Base-by-base conservation (phyloP, 2,888 invertebrate species). In the Diplazon laetatorius region DNA sequence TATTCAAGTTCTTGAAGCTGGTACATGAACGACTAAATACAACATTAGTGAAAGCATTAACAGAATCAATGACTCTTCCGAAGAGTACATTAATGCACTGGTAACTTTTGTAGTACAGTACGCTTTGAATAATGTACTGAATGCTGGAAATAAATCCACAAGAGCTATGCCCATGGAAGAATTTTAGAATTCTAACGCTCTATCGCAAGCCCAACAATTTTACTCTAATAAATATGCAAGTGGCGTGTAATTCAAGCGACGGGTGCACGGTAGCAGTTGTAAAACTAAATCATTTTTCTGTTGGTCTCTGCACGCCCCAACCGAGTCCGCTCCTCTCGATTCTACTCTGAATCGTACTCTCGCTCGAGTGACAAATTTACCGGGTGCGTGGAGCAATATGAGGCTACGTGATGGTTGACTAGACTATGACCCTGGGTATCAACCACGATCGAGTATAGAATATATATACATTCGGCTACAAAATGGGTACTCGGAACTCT, bases 211-310 rank as follows among this genome's bases (percentile, higher is more conserved):
- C 37, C 57, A 71, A 72, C 68, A 63, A 72, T 76, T 71, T 68
- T 71, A 62, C 55, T 50, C 70, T 55, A 62, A 62, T 42, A 37
- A 46, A 35, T 30, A 50, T 42, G 44, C 71, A 55, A 77, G 79
- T 72, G 39, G 60, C 69, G 59, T 81, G 75, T 81, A 79, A 81
- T 80, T 80, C 72, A 57, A 75, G 69, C 48, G 66, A 44, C 52
- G 66, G 52, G 65, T 72, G 70, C 71, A 77, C 62, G 71, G 50
- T 59, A 79, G 63, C 71, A 55, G 72, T 69, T 72, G 77, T 80
- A 77, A 80, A 81, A 79, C 75, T 77, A 72, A 79, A 81, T 77
- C 77, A 80, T 81, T 76, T 76, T 44, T 70, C 60, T 39, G 42
- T 52, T 20, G 42, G 16, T 62, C 72, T 39, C 20, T 2, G 16